phyloP scores from a whole-genome alignment of 1,140 invertebrate genomes.

The Berghia stephanieae region DNA sequence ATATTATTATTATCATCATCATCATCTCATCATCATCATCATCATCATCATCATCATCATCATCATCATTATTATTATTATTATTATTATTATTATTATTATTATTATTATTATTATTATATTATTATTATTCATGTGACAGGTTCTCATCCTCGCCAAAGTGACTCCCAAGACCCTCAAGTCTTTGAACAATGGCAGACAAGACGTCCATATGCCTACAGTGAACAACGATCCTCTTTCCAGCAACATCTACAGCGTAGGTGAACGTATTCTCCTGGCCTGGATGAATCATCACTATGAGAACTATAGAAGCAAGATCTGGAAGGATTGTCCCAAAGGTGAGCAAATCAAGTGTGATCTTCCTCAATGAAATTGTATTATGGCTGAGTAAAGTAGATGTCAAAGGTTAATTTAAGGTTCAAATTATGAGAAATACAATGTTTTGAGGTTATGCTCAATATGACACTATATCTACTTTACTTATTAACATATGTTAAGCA shows the following conservation, averaged over 20 bases:
- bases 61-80: neutral
- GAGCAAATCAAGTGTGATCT: neutral
- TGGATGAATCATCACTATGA: slow-evolving; percentile 67
- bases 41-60: neutral
- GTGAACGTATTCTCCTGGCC: slow-evolving; percentile 63
- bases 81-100: neutral
- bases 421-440: neutral
- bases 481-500: too few species aligned
- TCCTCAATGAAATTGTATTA: neutral
- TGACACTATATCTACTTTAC: too few species aligned
- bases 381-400: neutral
- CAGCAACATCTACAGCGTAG: slow-evolving; percentile 64
- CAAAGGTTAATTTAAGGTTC: neutral
- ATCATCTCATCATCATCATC: too few species aligned
- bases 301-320: slow-evolving; percentile 58
- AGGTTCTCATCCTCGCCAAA: slow-evolving; percentile 61
- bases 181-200: slow-evolving; percentile 49
- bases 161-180: slow-evolving; percentile 62
- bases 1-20: neutral
- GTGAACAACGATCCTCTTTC: slow-evolving; percentile 62
- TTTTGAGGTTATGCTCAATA: too few species aligned
- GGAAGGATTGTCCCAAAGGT: slow-evolving; percentile 59
- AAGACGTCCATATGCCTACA: slow-evolving; percentile 50
- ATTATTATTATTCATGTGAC: neutral
- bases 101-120: neutral